Conservation (phyloP, 2,113 vertebrate species). For the Calidris pygmaea region DNA sequence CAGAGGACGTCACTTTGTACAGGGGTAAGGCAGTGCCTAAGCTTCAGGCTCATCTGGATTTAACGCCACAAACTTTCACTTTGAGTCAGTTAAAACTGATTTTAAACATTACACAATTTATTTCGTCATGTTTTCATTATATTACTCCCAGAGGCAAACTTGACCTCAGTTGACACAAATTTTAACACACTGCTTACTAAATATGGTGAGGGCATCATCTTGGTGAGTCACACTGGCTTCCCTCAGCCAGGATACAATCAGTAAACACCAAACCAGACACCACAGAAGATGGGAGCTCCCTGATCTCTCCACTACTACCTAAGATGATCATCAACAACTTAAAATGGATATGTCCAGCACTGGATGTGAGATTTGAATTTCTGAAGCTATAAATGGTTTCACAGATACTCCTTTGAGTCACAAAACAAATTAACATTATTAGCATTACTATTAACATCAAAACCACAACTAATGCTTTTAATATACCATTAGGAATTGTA, state of each 20-base stretch:
- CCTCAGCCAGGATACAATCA: neutral
- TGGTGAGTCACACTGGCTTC: neutral
- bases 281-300: neutral
- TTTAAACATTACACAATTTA: constrained; percentile 46
- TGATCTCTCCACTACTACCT: neutral
- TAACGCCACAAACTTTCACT: neutral
- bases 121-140: constrained; percentile 55
- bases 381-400: neutral
- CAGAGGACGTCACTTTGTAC: neutral
- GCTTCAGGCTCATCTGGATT: neutral
- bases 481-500: neutral
- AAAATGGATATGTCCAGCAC: neutral
- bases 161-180: constrained; percentile 46
- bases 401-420: neutral
- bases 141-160: constrained; percentile 27
- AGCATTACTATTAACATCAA: neutral
- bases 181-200: constrained; percentile 36
- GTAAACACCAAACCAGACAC: neutral
- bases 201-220: neutral
- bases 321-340: neutral
- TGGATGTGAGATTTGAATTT: neutral
- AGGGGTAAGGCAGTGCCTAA: neutral
- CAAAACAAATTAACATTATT: neutral
- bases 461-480: neutral
- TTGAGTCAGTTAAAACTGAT: constrained; percentile 19